Evolutionary conservation across 2,888 invertebrate species (phyloP), one percentile per base, ranked within the genome.

Genomic region (Caenorhabditis sp.): DNA sequence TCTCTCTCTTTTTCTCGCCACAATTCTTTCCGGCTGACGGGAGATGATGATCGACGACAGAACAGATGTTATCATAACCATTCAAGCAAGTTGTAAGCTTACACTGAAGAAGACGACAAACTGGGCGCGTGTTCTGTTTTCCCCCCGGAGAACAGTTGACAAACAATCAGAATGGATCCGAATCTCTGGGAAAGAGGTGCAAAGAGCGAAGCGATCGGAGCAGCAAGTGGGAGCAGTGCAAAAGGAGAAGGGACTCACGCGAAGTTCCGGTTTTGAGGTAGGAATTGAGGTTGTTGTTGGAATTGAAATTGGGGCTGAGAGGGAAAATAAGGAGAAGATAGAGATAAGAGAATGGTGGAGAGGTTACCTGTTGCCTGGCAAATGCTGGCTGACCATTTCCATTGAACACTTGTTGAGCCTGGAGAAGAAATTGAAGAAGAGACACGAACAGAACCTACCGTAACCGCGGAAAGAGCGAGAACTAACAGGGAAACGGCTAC

Each of bases 11-110:
- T 18, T 13, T 26, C 15, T 37, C 35, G 51, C 2, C n/a, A 53
- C 50, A 55, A 64, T 55, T 55, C n/a, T 72, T 72, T 72, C 71
- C 71, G 64, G 56, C 47, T 40, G 40, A 40, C 11, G 13, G 40
- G 13, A 53, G 47, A 72, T 18, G 40, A 13, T 56, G 55, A 72
- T 18, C 47, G 56, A 72, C 44, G 71, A 62, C 56, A 72, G 56
- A 71, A 64, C 71, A 64, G 71, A 72, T 72, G 71, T 72, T 72
- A 72, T 72, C 71, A 72, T 61, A 72, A 64, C 64, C 62, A 56
- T 56, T 64, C 44, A 72, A 72, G 56, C 62, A 62, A 64, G 71
- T 72, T 72, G 71, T 72, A 72, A 72, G 64, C 71, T 72, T 72
- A 72, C 71, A 72, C 51, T 51, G 28, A 40, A n/a, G n/a, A 1